phyloP scores from a whole-genome alignment of 2,888 invertebrate genomes.

The Heteromurus nitidus region DNA sequence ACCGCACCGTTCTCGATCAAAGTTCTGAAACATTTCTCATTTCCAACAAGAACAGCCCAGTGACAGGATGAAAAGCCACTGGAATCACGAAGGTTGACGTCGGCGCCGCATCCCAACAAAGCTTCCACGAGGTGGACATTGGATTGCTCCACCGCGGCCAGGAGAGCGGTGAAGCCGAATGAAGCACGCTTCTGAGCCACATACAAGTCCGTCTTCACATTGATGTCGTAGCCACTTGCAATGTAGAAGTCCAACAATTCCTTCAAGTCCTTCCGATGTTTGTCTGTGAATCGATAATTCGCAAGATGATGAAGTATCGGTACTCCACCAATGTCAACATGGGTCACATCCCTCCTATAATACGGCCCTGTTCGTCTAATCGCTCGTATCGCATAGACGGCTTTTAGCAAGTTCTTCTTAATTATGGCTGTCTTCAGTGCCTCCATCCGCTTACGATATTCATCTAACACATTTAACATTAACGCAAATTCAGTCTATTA shows the following conservation, averaged over 20 bases:
- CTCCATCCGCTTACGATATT: no score
- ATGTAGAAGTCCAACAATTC: background rate
- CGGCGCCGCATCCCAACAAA: constrained; percentile 30
- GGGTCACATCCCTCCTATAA: no score
- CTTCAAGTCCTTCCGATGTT: background rate
- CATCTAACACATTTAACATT: no score
- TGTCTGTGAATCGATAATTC: background rate
- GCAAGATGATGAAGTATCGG: constrained; percentile 11
- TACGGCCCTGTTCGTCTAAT: no score
- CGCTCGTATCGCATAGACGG: no score
- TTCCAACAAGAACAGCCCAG: constrained; percentile 51
- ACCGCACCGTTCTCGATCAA: constrained; percentile 20
- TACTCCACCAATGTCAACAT: background rate
- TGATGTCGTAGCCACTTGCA: constrained; percentile 22
- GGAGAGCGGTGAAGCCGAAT: constrained; percentile 40
- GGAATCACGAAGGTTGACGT: constrained; percentile 17
- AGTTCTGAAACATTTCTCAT: background rate
- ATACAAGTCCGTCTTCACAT: background rate
- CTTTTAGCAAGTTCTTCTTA: no score
- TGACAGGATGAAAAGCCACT: constrained; percentile 30
- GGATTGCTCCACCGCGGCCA: constrained; percentile 40
- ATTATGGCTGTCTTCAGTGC: no score
- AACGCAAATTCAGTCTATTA: no score
- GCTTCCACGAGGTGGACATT: constrained; percentile 9
- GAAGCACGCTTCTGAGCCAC: constrained; percentile 20